Conservation (phyloP, 2,113 vertebrate genomes). For the mouse (Mus musculus) region DNA sequence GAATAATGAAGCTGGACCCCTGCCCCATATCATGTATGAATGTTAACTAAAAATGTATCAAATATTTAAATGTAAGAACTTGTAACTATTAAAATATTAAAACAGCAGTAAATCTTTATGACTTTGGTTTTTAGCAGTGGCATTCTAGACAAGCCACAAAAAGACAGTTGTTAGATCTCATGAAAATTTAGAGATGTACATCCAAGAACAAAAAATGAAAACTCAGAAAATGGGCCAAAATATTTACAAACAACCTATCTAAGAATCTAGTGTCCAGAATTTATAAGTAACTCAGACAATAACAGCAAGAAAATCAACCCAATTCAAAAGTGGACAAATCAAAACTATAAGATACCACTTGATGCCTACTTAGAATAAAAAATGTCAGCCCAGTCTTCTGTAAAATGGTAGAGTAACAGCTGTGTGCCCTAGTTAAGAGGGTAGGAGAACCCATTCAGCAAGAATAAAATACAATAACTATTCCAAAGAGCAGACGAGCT, state of each 20-base stretch:
- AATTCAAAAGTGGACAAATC: background rate
- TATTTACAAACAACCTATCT: background rate
- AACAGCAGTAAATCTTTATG: background rate
- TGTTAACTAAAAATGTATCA: slow-evolving; percentile 20
- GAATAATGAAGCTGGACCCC: background rate
- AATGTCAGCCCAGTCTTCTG: background rate
- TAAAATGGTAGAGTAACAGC: background rate
- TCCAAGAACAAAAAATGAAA: background rate
- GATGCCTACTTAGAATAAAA: background rate
- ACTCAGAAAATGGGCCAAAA: background rate
- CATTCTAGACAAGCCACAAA: slow-evolving; percentile 27
- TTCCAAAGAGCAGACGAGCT: background rate
- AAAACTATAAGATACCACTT: background rate
- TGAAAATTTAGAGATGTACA: background rate
- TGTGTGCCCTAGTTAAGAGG: background rate
- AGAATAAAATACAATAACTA: background rate
- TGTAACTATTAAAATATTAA: slow-evolving; percentile 27
- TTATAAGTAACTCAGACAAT: background rate
- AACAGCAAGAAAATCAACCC: background rate
- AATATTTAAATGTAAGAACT: background rate
- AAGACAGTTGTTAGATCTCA: background rate
- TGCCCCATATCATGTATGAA: background rate
- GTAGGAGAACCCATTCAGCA: no score
- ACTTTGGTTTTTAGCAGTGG: background rate
- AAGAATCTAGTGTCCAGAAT: background rate